These are phyloP conservation scores for Drosophila quadrilineata DNA, from an alignment of 1,140 invertebrate genomes.

Conservation along the genomic window DNA sequence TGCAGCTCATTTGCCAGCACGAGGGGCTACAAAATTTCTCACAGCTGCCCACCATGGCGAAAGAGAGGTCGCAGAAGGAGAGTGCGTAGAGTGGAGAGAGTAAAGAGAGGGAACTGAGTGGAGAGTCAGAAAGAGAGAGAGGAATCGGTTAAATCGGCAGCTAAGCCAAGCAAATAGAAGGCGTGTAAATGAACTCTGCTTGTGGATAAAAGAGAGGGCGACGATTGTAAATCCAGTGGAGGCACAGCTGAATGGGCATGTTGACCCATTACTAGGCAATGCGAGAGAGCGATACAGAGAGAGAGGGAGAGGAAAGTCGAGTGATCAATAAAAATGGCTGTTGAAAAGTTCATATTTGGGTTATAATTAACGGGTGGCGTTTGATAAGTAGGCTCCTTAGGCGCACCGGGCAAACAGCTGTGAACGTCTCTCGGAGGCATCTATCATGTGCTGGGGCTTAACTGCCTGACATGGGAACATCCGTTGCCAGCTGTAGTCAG, in stretches of 20 bases:
- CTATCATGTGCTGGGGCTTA: conserved; percentile 66
- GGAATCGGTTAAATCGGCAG: conserved; percentile 49
- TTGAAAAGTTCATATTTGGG: conserved; percentile 34
- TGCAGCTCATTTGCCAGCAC: conserved; percentile 63
- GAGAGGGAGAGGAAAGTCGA: too few relatives aligned
- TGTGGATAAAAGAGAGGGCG: not conserved
- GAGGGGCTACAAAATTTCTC: conserved; percentile 23
- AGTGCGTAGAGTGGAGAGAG: too few relatives aligned
- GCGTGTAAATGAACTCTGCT: conserved; percentile 65
- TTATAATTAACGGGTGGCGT: conserved; percentile 42
- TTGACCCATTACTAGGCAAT: conserved; percentile 59
- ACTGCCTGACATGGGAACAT: conserved; percentile 66
- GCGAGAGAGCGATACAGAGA: too few relatives aligned
- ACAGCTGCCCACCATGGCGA: conserved; percentile 7
- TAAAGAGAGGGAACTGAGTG: too few relatives aligned
- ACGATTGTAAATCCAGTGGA: not conserved
- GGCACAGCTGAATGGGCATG: conserved; percentile 3
- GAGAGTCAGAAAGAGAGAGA: not conserved
- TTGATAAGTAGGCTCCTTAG: conserved; percentile 64
- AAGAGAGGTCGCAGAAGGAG: not conserved
- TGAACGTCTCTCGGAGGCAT: conserved; percentile 33
- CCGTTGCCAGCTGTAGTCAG: conserved; percentile 24
- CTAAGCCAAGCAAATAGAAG: conserved; percentile 69
- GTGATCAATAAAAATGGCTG: conserved; percentile 30
- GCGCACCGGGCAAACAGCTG: conserved; percentile 69